A percentile compares a stretch with the other conserved stretches of the same genome.
Evolutionary conservation across 2,888 invertebrate species (phyloP).

Genomic region (Troides oblongomaculatus): DNA sequence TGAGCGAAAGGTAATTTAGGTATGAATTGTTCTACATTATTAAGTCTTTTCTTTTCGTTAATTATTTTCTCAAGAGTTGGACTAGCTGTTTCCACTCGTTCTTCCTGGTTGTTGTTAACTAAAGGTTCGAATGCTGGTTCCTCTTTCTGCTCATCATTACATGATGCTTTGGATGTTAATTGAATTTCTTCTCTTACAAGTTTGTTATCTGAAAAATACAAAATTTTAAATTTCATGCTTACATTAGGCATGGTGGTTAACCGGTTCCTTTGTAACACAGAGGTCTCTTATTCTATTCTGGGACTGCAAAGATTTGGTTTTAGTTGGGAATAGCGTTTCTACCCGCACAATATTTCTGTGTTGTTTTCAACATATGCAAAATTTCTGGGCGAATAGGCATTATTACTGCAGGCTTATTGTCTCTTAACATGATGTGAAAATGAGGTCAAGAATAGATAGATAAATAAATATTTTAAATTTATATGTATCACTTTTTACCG

Average conservation of each 20-base stretch:
- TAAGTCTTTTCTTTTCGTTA: conserved; percentile 27
- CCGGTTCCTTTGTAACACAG: too few relatives aligned
- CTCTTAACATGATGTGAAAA: too few relatives aligned
- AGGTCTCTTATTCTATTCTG: too few relatives aligned
- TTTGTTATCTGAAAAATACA: conserved; percentile 20
- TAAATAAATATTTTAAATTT: not conserved
- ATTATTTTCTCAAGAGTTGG: conserved; percentile 17
- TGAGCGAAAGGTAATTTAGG: conserved; percentile 58
- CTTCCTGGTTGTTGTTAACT: conserved; percentile 6
- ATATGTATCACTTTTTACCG: conserved; percentile 14
- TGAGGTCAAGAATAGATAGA: not conserved
- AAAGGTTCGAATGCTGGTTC: conserved; percentile 6
- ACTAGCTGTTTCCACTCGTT: conserved; percentile 10
- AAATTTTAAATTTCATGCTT: not conserved
- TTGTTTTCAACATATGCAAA: too few relatives aligned
- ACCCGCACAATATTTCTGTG: too few relatives aligned
- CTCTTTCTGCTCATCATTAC: conserved; percentile 6
- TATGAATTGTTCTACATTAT: conserved; percentile 32
- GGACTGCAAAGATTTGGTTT: too few relatives aligned
- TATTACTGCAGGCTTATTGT: too few relatives aligned
- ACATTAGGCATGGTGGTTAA: not conserved
- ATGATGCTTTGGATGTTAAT: conserved; percentile 9
- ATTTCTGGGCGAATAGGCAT: too few relatives aligned
- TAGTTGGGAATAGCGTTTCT: too few relatives aligned
- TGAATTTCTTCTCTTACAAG: conserved; percentile 16